phyloP scores from a whole-genome alignment of 2,113 vertebrate species.

The Antechinus stuartii region DNA sequence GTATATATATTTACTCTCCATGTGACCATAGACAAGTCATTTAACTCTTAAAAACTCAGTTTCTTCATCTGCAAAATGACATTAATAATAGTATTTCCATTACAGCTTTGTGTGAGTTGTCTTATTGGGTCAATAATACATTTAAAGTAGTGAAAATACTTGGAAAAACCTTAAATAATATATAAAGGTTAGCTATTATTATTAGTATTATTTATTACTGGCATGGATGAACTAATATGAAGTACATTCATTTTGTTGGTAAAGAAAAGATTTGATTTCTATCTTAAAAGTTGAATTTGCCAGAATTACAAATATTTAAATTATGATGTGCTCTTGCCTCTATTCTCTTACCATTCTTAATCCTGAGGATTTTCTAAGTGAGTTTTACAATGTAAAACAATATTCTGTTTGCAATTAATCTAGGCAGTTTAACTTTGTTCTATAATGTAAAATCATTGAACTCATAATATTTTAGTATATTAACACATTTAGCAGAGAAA shows the following conservation, averaged over 20 bases:
- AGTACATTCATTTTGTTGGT: not conserved
- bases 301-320: not conserved
- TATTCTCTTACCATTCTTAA: rapidly evolving
- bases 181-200: not conserved
- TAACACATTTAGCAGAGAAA: constrained; percentile 71
- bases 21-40: not conserved
- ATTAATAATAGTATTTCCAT: not conserved
- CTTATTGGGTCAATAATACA: not conserved
- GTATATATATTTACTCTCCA: not conserved
- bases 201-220: not conserved
- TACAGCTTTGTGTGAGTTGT: not conserved
- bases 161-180: not conserved
- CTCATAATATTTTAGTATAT: constrained; percentile 74
- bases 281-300: not conserved
- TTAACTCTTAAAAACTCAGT: not conserved
- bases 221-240: not conserved
- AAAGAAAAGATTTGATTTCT: not conserved
- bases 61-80: not conserved
- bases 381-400: constrained; percentile 75
- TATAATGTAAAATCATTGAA: constrained; percentile 67
- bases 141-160: not conserved
- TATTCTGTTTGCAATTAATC: constrained; percentile 78
- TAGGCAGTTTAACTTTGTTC: constrained; percentile 71
- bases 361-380: constrained; percentile 8
- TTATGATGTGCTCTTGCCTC: not conserved